These are phyloP conservation scores for Callinectes sapidus DNA, from an alignment of 2,888 invertebrate species.

Conservation along the genomic window DNA sequence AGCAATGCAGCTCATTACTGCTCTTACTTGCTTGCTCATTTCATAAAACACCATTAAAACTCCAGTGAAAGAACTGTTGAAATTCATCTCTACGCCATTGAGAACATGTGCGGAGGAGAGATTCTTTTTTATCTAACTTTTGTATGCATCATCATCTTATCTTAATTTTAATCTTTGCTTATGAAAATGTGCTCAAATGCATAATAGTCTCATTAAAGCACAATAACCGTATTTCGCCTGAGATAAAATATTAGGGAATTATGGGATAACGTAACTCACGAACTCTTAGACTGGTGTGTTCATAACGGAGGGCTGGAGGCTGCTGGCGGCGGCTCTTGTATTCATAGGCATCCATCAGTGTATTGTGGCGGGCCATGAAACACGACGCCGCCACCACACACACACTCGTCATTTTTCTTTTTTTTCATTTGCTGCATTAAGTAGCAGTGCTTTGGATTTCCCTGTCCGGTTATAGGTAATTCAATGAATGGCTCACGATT, in stretches of 20 bases:
- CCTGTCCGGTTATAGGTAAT: no score
- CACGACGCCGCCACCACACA: neutral
- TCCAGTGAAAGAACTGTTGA: neutral
- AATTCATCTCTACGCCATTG: neutral
- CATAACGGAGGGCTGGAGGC: neutral
- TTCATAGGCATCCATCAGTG: neutral
- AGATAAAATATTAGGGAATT: slow-evolving; percentile 8
- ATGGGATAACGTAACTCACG: neutral
- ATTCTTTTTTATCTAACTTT: neutral
- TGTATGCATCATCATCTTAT: neutral
- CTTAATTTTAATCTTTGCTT: neutral
- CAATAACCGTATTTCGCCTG: neutral
- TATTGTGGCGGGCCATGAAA: neutral
- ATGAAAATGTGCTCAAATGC: neutral
- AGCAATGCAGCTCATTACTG: neutral
- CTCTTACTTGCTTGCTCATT: neutral
- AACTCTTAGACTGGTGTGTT: neutral
- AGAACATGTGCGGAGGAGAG: neutral
- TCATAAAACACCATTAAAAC: neutral
- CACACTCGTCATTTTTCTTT: neutral
- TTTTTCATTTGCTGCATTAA: no score
- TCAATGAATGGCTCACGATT: no score
- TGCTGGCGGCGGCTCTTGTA: neutral
- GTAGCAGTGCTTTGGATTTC: no score
- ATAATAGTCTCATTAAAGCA: slow-evolving; percentile 30